Conservation (phyloP, 1,140 invertebrate species). For the Brachionus paranguensis region DNA sequence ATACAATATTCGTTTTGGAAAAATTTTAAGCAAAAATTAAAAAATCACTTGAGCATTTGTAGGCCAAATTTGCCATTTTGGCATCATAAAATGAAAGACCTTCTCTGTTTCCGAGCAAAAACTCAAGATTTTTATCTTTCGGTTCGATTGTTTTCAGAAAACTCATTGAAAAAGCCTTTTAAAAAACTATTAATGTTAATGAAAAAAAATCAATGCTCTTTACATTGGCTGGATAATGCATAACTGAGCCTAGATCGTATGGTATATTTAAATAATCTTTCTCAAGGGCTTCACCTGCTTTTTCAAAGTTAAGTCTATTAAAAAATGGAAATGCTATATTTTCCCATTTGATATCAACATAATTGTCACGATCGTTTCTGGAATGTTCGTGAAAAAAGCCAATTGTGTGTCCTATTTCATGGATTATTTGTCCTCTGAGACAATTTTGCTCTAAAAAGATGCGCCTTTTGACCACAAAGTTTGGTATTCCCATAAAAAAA, state of each 20-base stretch:
- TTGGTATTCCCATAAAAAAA: not conserved
- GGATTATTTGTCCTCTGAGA: constrained; percentile 42
- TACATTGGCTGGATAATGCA: constrained; percentile 52
- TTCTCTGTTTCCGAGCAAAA: constrained; percentile 49
- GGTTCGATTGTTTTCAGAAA: constrained; percentile 51
- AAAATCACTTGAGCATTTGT: constrained; percentile 21
- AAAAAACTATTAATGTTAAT: constrained; percentile 39
- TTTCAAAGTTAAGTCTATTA: not conserved
- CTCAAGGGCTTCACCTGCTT: constrained; percentile 42
- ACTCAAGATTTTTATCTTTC: constrained; percentile 52
- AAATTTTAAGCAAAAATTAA: too few relatives aligned
- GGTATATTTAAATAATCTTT: constrained; percentile 45
- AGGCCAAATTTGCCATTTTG: constrained; percentile 50
- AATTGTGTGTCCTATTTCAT: constrained; percentile 53
- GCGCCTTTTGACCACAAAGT: not conserved
- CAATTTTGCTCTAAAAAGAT: not conserved
- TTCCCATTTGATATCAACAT: constrained; percentile 50
- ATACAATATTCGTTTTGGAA: too few relatives aligned
- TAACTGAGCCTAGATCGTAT: constrained; percentile 51
- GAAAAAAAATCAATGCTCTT: not conserved
- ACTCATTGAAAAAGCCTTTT: constrained; percentile 43
- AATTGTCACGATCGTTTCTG: constrained; percentile 48
- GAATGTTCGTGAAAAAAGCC: constrained; percentile 55
- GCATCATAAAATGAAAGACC: constrained; percentile 51
- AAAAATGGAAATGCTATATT: constrained; percentile 44